Evolutionary conservation across 1,140 invertebrate genomes (phyloP).

Genomic region (Callitettix versicolor): DNA sequence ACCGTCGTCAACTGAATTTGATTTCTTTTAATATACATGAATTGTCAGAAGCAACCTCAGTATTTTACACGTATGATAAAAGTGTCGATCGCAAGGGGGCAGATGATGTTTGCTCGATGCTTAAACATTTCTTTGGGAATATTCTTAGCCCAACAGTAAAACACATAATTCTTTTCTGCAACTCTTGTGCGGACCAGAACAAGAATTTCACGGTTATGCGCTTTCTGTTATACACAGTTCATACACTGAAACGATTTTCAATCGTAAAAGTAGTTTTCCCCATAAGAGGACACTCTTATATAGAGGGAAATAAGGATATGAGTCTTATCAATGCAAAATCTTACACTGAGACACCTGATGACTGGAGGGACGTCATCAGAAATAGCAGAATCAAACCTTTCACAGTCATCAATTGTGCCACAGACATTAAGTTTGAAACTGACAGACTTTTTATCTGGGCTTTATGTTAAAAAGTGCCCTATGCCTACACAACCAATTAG

Average conservation of each 20-base stretch:
- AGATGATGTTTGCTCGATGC: conserved; percentile 22
- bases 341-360: conserved; percentile 11
- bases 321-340: conserved; percentile 18
- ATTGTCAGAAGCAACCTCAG: not conserved
- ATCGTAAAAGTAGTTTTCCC: conserved; percentile 17
- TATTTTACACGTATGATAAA: conserved; percentile 23
- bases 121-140: conserved; percentile 16
- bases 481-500: too few relatives aligned
- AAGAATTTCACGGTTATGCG: conserved; percentile 17
- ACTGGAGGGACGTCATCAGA: conserved; percentile 15
- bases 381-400: conserved; percentile 11
- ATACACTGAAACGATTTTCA: conserved; percentile 15
- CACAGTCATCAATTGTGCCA: not conserved
- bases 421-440: too few relatives aligned
- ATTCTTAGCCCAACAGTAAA: conserved; percentile 12
- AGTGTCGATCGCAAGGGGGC: conserved; percentile 17
- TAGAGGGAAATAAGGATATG: conserved; percentile 20
- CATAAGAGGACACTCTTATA: conserved; percentile 21
- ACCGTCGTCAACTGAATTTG: not conserved
- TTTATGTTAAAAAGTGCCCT: too few relatives aligned
- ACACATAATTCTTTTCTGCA: conserved; percentile 19
- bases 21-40: not conserved
- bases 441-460: too few relatives aligned
- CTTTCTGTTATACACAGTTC: conserved; percentile 21
- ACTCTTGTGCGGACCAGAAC: conserved; percentile 20